Evolutionary conservation across 1,140 invertebrate species (phyloP), one percentile per base, ranked within the genome.

Genomic region (Ostrea edulis): DNA sequence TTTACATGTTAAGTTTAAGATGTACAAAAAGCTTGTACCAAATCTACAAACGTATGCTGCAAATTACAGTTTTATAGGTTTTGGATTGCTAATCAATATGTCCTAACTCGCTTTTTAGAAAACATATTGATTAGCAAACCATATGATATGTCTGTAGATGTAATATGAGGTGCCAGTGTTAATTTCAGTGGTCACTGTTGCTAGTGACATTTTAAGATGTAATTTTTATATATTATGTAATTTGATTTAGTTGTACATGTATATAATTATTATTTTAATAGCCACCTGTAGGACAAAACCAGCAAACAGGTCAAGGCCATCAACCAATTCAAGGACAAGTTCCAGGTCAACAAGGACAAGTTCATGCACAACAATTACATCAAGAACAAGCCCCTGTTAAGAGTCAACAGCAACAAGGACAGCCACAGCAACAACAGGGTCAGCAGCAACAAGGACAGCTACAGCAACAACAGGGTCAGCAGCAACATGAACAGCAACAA

Each of bases 251-350:
- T 3, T 58, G 0, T 58, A 20, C n/a, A 20, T 62, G 17, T 20
- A 8, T n/a, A 62, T 20, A 20, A 20, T 62, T 62, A 62, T 62
- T 62, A 62, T 14, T 44, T 77, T 14, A 20, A 77, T 14, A 77
- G 68, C 68, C 68, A 29, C 68, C 68, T 14, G 25, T 77, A 77
- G 87, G 68, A 20, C 87, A 88, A 44, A 83, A 52, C 44, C 35
- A n/a, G 44, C 35, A n/a, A 65, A 29, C 35, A 81, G 86, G 68
- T 51, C 86, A 86, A 77, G 65, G 44, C 3, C 85, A 86, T 12
- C 65, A 12, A 52, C 85, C 62, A 77, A 68, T 77, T 44, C 62
- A 77, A 81, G 62, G 51, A 81, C 85, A 86, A 52, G 52, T 52
- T 9, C 82, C 44, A 83, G 51, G n/a, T 53, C 51, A 52, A 83